Percentiles rank a stretch among this genome's conserved stretches.
Conservation (phyloP, 2,797 vertebrate species). For the Chanos chanos region DNA sequence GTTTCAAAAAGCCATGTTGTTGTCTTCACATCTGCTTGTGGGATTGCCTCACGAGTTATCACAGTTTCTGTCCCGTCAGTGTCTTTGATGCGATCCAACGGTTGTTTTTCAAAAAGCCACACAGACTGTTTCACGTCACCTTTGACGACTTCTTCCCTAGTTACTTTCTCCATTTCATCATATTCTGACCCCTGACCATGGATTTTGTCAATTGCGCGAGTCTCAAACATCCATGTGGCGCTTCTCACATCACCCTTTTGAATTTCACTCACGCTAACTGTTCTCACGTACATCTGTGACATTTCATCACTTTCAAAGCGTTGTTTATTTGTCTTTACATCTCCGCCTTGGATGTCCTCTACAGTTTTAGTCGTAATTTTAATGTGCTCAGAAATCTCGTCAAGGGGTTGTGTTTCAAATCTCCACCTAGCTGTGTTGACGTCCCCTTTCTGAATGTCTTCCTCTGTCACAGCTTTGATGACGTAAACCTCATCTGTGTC, state of each 20-base stretch:
- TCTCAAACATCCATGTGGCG: constrained; percentile 93
- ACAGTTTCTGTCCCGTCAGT: constrained; percentile 59
- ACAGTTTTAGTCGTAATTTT: constrained; percentile 73
- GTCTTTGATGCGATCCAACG: constrained; percentile 82
- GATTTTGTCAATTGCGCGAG: constrained; percentile 83
- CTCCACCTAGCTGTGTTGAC: constrained; percentile 84
- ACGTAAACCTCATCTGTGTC: constrained; percentile 84
- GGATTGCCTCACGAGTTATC: constrained; percentile 78
- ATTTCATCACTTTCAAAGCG: constrained; percentile 79
- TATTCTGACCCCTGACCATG: constrained; percentile 74
- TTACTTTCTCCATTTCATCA: constrained; percentile 79
- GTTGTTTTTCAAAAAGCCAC: constrained; percentile 93
- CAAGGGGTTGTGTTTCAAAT: constrained; percentile 92
- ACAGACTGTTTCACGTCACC: constrained; percentile 89
- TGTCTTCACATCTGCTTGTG: constrained; percentile 83
- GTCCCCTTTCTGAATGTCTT: constrained; percentile 85
- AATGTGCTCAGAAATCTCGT: constrained; percentile 80
- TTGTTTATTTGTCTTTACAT: constrained; percentile 80
- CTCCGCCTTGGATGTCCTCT: constrained; percentile 76
- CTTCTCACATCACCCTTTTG: constrained; percentile 87
- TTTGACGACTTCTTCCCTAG: constrained; percentile 84
- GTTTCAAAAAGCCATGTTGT: constrained; percentile 94
- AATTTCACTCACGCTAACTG: constrained; percentile 89
- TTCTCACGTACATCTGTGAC: constrained; percentile 75
- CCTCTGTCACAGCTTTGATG: constrained; percentile 90